Percentiles rank a stretch among this genome's conserved stretches.
These are phyloP conservation scores for Lutjanus campechanus DNA, from an alignment of 2,797 vertebrate genomes.

Conservation along the genomic window DNA sequence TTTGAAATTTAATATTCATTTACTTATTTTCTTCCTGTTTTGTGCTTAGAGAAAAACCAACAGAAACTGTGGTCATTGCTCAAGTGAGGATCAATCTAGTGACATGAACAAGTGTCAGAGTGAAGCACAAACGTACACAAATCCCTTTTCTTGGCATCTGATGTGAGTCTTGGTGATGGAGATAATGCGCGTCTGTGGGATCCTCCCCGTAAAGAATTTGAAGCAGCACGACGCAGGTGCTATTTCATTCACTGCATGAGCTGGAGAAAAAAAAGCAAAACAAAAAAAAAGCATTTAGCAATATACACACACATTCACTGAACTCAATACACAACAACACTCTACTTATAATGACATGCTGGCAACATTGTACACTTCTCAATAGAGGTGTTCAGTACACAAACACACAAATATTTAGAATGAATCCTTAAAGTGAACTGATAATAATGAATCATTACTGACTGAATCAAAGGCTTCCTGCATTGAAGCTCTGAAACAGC, in stretches of 20 bases:
- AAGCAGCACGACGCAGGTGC: conserved; percentile 37
- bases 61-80: neutral
- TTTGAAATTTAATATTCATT: neutral
- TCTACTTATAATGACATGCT: neutral
- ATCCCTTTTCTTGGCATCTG: fast-evolving
- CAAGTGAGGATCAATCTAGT: neutral
- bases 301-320: neutral
- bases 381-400: neutral
- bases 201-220: neutral
- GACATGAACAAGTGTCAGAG: neutral
- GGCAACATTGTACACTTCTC: too few relatives aligned
- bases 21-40: neutral
- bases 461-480: neutral
- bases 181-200: fast-evolving
- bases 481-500: neutral
- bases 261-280: neutral
- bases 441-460: neutral
- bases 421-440: neutral
- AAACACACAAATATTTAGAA: neutral
- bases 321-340: neutral
- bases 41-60: too few relatives aligned
- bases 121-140: conserved; percentile 26
- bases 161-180: conserved; percentile 14
- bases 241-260: neutral
- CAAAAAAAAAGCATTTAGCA: neutral